Base-by-base conservation (phyloP, 2,888 invertebrate species). In the Trichopria drosophilae region DNA sequence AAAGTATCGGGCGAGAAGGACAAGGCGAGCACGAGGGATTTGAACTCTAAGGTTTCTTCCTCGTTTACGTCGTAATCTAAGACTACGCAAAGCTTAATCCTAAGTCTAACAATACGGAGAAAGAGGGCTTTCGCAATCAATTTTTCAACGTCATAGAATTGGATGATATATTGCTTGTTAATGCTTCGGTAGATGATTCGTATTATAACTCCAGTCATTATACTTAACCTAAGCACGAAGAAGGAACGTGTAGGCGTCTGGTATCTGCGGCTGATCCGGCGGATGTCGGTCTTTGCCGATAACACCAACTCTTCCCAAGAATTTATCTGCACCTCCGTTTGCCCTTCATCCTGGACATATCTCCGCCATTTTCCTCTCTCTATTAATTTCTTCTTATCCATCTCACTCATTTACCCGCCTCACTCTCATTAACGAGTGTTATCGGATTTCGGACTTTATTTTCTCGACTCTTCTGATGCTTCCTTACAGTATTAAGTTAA, bases 201-300 rank as follows among this genome's bases (percentile, higher is more conserved):
- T n/a, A n/a, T n/a, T n/a, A n/a, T n/a, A n/a, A n/a, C n/a, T n/a
- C n/a, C 26, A 13, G 20, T 36, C 31, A 41, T 31, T 51, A 24
- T 31, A 19, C 40, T 55, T 53, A 24, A 23, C 10, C 20, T 29
- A 35, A 39, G 49, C 35, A 45, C 59, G 55, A 55, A 58, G 53
- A 66, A 73, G 73, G 73, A 73, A 75, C 73, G 68, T 62, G 73
- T 73, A 67, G 75, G 54, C 49, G 54, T 40, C 7, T 43, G 36
- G 13, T 74, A 74, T 73, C 74, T 64, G 61, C 59, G 59, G 73
- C 73, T 75, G 75, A 75, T 74, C 73, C 74, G 74, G 74, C 75
- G 75, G 75, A 75, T 72, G 75, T 67, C 68, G 65, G 68, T 54
- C 65, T 69, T 67, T 62, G 55, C 60, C 61, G 71, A 73, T 72